A percentile compares a stretch with the other conserved stretches of the same genome.
phyloP scores from a whole-genome alignment of 2,888 invertebrate genomes.

The Heliconius ismenius region DNA sequence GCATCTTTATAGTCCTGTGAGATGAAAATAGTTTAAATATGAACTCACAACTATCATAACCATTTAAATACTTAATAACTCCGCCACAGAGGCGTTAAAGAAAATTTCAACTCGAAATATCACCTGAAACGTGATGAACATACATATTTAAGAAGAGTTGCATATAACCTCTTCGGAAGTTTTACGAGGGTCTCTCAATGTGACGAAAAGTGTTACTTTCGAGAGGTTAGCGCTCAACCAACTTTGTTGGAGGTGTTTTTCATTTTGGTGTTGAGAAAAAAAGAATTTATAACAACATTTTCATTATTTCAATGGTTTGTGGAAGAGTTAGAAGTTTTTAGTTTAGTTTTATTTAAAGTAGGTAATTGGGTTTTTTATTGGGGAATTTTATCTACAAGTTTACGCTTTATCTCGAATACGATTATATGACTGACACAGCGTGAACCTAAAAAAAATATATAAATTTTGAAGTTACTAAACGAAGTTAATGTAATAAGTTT shows the following conservation, averaged over 20 bases:
- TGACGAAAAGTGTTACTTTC: conserved; percentile 22
- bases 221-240: neutral
- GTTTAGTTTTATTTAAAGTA: neutral
- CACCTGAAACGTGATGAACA: conserved; percentile 17
- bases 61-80: neutral
- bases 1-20: too few relatives aligned
- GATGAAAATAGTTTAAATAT: neutral
- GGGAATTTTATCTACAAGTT: too few relatives aligned
- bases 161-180: conserved; percentile 18
- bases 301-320: conserved; percentile 1
- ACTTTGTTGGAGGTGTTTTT: neutral
- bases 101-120: neutral
- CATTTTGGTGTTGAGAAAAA: neutral
- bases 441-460: too few relatives aligned
- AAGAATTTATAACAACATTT: neutral
- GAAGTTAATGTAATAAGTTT: too few relatives aligned
- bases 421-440: too few relatives aligned
- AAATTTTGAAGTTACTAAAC: too few relatives aligned
- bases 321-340: neutral
- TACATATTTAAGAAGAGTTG: conserved; percentile 25
- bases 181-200: conserved; percentile 18
- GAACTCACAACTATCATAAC: neutral
- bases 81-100: neutral
- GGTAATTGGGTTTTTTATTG: neutral
- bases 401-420: too few relatives aligned